These are phyloP conservation scores for Psephotus haematonotus DNA, from an alignment of 2,113 vertebrate species.

Conservation along the genomic window DNA sequence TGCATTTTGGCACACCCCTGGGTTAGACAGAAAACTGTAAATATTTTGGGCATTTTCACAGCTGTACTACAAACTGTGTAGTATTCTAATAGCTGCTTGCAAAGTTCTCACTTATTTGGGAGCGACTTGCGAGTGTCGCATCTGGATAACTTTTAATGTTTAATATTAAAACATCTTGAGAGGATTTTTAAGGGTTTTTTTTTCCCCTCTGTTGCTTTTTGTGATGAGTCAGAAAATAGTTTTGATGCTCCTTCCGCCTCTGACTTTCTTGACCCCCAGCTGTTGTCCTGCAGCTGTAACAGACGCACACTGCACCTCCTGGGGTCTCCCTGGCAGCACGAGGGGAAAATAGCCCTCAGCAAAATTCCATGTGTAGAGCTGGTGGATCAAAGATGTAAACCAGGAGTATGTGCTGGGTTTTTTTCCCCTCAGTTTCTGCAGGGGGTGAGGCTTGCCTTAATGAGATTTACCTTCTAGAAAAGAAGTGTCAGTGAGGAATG, in stretches of 20 bases:
- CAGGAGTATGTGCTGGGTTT: neutral
- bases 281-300: neutral
- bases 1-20: neutral
- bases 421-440: neutral
- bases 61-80: neutral
- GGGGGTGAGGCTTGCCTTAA: neutral
- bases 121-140: neutral
- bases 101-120: neutral
- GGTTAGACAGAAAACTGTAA: neutral
- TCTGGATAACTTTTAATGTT: neutral
- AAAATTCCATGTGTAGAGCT: neutral
- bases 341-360: neutral
- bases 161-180: neutral
- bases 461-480: neutral
- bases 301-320: neutral
- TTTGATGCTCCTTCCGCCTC: neutral
- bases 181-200: neutral
- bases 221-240: slow-evolving; percentile 18
- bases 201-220: neutral
- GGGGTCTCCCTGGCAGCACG: neutral
- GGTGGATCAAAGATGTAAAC: neutral
- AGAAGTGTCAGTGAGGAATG: neutral
- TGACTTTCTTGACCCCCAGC: neutral
- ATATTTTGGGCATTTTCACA: neutral
- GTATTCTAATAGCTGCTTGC: neutral